These are phyloP conservation scores for Rhopalosiphum nymphaeae DNA, from an alignment of 2,888 invertebrate genomes.

Conservation along the genomic window DNA sequence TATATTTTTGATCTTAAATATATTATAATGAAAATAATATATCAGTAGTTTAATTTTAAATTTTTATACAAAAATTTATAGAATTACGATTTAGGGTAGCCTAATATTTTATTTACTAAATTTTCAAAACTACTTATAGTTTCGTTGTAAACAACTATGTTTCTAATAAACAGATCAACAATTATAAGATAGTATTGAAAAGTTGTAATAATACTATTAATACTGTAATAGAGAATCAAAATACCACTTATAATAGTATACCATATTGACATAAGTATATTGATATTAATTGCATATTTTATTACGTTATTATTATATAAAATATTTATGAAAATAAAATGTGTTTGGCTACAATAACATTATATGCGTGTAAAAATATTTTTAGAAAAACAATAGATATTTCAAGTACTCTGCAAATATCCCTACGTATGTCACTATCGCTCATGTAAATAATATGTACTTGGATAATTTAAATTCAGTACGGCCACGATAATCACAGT, in stretches of 20 bases:
- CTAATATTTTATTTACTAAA: not conserved
- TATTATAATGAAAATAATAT: not conserved
- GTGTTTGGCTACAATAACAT: not conserved
- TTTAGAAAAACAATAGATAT: not conserved
- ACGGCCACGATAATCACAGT: not conserved
- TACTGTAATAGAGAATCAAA: not conserved
- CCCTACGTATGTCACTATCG: not conserved
- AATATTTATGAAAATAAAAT: not conserved
- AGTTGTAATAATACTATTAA: not conserved
- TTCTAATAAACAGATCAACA: not conserved
- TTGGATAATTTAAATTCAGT: not conserved
- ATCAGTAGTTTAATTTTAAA: too few species aligned
- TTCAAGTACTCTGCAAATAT: not conserved
- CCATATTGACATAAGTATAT: not conserved
- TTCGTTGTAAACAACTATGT: not conserved
- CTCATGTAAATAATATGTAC: not conserved
- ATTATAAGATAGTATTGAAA: not conserved
- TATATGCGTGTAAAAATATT: not conserved
- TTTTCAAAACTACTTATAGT: not conserved
- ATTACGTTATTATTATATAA: not conserved
- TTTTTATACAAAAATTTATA: too few species aligned
- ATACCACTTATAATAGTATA: not conserved
- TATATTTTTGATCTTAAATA: not conserved
- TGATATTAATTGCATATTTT: not conserved
- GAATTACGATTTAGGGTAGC: not conserved